phyloP scores from a whole-genome alignment of 2,888 invertebrate species.

The Ochropacha duplaris region DNA sequence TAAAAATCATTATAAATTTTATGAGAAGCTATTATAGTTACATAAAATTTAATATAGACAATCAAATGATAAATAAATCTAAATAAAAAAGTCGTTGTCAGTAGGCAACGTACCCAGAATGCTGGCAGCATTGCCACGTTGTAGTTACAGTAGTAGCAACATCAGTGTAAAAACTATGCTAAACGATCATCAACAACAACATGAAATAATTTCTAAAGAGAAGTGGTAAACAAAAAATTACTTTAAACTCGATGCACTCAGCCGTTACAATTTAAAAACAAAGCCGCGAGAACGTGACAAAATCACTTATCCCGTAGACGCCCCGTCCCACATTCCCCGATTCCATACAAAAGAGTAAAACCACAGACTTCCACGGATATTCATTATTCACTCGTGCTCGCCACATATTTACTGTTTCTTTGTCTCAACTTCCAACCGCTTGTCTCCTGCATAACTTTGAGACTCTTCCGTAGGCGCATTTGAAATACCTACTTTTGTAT shows the following conservation, averaged over 20 bases:
- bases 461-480: constrained; percentile 18
- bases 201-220: neutral
- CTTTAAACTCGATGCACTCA: constrained; percentile 4
- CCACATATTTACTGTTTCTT: constrained; percentile 55
- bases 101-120: too few relatives aligned
- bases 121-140: too few relatives aligned
- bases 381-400: constrained; percentile 51
- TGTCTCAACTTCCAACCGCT: constrained; percentile 33
- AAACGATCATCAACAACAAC: neutral
- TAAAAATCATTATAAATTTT: too few relatives aligned
- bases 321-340: constrained; percentile 1
- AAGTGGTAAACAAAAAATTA: neutral
- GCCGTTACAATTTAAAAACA: constrained; percentile 4
- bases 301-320: constrained; percentile 8
- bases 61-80: too few relatives aligned
- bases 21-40: too few relatives aligned
- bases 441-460: constrained; percentile 21
- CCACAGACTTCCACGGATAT: constrained; percentile 44
- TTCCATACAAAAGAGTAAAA: constrained; percentile 6
- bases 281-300: constrained; percentile 4
- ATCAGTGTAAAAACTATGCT: neutral
- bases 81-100: too few relatives aligned
- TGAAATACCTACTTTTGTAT: constrained; percentile 20
- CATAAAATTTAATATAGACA: too few relatives aligned
- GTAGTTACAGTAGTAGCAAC: neutral